These are phyloP conservation scores for Torymus tubicola DNA, from an alignment of 2,888 invertebrate species.

Conservation along the genomic window DNA sequence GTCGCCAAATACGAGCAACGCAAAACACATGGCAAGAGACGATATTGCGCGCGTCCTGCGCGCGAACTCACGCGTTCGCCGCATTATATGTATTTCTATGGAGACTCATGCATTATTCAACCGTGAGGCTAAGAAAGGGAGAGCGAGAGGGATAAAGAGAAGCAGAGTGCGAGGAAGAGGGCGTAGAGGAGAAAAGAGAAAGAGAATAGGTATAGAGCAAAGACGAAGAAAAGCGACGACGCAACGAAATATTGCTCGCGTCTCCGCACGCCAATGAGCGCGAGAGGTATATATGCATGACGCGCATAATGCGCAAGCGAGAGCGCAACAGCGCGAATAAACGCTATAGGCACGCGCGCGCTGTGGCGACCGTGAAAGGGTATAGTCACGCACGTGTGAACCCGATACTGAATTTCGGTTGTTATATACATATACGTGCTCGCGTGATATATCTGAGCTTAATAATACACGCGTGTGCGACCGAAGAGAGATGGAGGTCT, in stretches of 20 bases:
- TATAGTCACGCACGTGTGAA: constrained; percentile 47
- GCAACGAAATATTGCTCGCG: constrained; percentile 31
- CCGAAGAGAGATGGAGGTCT: no score
- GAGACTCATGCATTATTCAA: constrained; percentile 58
- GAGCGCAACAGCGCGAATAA: constrained; percentile 28
- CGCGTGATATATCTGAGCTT: background rate
- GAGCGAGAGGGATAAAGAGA: no score
- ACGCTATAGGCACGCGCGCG: background rate
- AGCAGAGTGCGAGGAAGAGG: background rate
- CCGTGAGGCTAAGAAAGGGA: background rate
- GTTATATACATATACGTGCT: constrained; percentile 25
- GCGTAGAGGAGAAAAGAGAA: background rate
- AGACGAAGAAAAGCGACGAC: no score
- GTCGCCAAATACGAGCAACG: background rate
- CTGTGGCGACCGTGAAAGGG: constrained; percentile 24
- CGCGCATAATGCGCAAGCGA: constrained; percentile 36
- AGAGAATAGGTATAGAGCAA: no score
- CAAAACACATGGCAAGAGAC: constrained; percentile 1
- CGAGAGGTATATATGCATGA: constrained; percentile 55
- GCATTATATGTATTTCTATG: constrained; percentile 47
- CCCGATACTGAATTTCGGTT: constrained; percentile 30
- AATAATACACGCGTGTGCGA: no score
- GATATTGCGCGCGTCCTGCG: constrained; percentile 33
- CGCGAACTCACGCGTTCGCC: constrained; percentile 1
- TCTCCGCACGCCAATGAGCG: constrained; percentile 28